Base-by-base conservation (phyloP, 2,113 vertebrate species). In the Tragelaphus strepsiceros region DNA sequence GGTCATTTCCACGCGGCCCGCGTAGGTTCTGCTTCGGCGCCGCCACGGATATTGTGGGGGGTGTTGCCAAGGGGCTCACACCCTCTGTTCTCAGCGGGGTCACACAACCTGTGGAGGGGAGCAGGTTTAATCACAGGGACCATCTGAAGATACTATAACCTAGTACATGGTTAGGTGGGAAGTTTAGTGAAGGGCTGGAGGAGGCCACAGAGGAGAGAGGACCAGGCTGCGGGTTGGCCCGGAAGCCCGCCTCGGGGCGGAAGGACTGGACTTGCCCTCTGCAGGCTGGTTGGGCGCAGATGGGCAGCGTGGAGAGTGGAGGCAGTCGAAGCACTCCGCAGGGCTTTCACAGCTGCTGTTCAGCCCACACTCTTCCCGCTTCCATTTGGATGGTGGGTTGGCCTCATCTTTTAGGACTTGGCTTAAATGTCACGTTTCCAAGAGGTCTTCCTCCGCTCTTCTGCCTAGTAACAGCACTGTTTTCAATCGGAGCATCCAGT, bases 81-180 rank as follows among this genome's bases (percentile, higher is more conserved):
- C 30, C 19, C 80, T 62, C 81, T 86, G 56, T 89, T 77, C 81
- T 92, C 39, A 6, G 54, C 61, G 88, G 78, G 49, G 83, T 95
- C 74, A 54, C 59, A 62, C 51, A 74, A 89, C 88, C 87, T 28
- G 54, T 24, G 10, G 64, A 53, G 35, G 11, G 59, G n/a, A 87
- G 54, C 35, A 21, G 4, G 39, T 94, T 81, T 90, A 94, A 94
- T 74, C 84, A 46, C 51, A 88, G 92, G 84, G 97, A 77, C 54
- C 54, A 86, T 83, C 64, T 85, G 88, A 62, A 81, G 78, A 96
- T 90, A 88, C 35, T 88, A 53, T 39, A 35, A 51, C 21, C 21
- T 14, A 39, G 94, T 85, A 49, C 67, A 22, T 51, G 82, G 43
- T 58, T 64, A 46, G 30, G 28, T 32, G 61, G 59, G 43, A 59